phyloP scores from a whole-genome alignment of 2,888 invertebrate genomes.

The Arge pagana region DNA sequence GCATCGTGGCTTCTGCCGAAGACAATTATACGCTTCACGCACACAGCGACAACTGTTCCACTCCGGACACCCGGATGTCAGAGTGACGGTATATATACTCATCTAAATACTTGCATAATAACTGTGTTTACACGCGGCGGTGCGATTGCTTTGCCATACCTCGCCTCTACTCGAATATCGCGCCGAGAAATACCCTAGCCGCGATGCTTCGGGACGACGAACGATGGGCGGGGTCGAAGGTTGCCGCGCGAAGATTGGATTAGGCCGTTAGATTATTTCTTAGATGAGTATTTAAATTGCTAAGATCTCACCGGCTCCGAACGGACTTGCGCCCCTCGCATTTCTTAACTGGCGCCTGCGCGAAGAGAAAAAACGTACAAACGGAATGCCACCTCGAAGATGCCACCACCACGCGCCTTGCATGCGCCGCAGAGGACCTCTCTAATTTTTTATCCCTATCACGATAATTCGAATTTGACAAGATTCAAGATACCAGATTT shows the following conservation, averaged over 20 bases:
- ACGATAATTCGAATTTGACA: too few species aligned
- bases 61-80: constrained; percentile 8
- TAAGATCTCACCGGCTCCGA: constrained; percentile 31
- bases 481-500: too few species aligned
- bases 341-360: constrained; percentile 25
- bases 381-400: too few species aligned
- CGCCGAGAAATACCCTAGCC: too few species aligned
- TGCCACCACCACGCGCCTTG: too few species aligned
- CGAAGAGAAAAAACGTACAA: too few species aligned
- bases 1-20: not conserved
- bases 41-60: constrained; percentile 6
- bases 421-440: too few species aligned
- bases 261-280: constrained; percentile 39
- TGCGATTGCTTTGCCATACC: constrained; percentile 25
- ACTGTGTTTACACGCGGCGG: constrained; percentile 22
- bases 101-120: constrained; percentile 25
- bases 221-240: constrained; percentile 38
- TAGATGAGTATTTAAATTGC: constrained; percentile 36
- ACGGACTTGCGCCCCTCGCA: constrained; percentile 24
- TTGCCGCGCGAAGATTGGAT: constrained; percentile 41
- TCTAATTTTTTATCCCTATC: too few species aligned
- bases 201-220: constrained; percentile 35
- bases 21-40: constrained; percentile 1
- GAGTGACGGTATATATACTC: constrained; percentile 16
- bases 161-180: constrained; percentile 40